Percentiles rank a stretch among this genome's conserved stretches.
Evolutionary conservation across 2,888 invertebrate species (phyloP).

Genomic region (Heliconius aoede): DNA sequence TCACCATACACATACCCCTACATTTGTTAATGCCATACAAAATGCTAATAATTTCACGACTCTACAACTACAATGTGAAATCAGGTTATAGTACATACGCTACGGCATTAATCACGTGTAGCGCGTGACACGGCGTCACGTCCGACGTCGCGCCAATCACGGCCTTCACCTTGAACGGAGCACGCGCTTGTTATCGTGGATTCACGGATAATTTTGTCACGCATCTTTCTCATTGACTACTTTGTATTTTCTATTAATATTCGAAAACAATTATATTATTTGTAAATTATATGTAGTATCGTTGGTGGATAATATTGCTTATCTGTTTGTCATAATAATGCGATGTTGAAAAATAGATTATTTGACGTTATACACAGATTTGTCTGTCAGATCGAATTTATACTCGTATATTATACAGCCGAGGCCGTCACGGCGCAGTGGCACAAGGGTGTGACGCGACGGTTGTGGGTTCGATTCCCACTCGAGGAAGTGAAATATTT

Average conservation of each 20-base stretch:
- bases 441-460: no score
- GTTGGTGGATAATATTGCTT: no score
- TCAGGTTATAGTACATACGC: constrained; percentile 10
- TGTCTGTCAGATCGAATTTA: neutral
- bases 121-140: constrained; percentile 61
- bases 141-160: constrained; percentile 53
- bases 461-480: no score
- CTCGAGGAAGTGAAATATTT: no score
- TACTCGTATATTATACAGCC: no score
- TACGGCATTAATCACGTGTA: constrained; percentile 53
- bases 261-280: neutral
- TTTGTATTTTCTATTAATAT: constrained; percentile 7
- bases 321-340: no score
- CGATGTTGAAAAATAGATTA: no score
- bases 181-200: constrained; percentile 61
- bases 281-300: neutral
- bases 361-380: no score
- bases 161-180: constrained; percentile 72
- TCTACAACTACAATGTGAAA: constrained; percentile 3
- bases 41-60: constrained; percentile 8
- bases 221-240: constrained; percentile 54
- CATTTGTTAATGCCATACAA: neutral
- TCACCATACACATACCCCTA: neutral
- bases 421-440: no score
- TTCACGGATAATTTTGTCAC: constrained; percentile 69